Conservation (phyloP, 2,797 vertebrate species). For the Spinibarbus caldwelli region DNA sequence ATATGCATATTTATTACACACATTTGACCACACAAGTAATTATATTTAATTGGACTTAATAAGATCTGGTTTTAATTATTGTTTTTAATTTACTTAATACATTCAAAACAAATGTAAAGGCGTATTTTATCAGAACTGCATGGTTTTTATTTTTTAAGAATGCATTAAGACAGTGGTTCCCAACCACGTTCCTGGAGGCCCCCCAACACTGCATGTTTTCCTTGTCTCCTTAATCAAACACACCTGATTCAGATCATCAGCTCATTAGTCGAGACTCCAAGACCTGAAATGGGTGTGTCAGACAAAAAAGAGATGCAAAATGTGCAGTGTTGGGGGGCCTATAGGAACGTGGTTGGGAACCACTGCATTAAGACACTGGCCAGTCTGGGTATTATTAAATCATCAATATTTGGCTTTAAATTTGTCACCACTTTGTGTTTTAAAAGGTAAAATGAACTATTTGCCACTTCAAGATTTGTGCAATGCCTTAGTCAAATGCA, state of each 20-base stretch:
- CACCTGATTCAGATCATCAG: too few relatives aligned
- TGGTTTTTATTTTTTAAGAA: background rate
- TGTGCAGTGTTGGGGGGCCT: too few relatives aligned
- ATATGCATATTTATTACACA: conserved; percentile 1
- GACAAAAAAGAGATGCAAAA: too few relatives aligned
- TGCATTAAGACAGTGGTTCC: background rate
- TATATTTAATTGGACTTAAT: background rate
- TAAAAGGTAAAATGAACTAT: background rate
- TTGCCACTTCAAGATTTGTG: background rate
- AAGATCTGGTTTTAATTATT: conserved; percentile 1
- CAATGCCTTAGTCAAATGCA: background rate
- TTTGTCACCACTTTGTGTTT: background rate
- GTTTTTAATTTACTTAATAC: background rate
- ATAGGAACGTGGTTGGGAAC: too few relatives aligned
- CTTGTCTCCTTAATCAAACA: too few relatives aligned
- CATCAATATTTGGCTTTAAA: background rate
- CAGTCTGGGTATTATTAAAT: background rate
- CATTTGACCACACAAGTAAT: background rate
- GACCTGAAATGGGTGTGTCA: too few relatives aligned
- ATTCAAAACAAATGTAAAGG: background rate
- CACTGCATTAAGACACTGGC: background rate
- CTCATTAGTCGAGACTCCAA: too few relatives aligned
- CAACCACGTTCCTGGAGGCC: too few relatives aligned
- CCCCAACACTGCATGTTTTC: too few relatives aligned
- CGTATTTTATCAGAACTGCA: background rate